phyloP scores from a whole-genome alignment of 1,140 invertebrate genomes.

The Ridgeia piscesae region DNA sequence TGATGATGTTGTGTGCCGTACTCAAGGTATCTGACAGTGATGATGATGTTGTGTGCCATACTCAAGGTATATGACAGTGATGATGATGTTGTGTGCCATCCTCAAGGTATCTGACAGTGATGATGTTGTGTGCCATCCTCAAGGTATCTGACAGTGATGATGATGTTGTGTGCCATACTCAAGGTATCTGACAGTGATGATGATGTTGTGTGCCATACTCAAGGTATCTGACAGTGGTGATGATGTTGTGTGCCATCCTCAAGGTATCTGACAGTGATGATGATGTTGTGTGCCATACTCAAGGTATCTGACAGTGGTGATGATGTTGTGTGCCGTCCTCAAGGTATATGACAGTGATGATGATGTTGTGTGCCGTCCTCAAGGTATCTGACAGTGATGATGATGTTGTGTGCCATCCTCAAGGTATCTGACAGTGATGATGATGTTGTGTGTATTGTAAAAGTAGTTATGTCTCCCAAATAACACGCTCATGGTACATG shows the following conservation, averaged over 20 bases:
- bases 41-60: slow-evolving; percentile 38
- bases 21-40: slow-evolving; percentile 39
- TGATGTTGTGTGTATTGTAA: too few relatives aligned
- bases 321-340: slow-evolving; percentile 42
- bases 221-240: slow-evolving; percentile 35
- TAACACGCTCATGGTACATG: too few relatives aligned
- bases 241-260: slow-evolving; percentile 42
- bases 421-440: slow-evolving; percentile 36
- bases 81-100: slow-evolving; percentile 38
- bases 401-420: slow-evolving; percentile 42
- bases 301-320: slow-evolving; percentile 35
- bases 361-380: slow-evolving; percentile 42
- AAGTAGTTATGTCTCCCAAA: too few relatives aligned
- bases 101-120: slow-evolving; percentile 39
- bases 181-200: slow-evolving; percentile 36
- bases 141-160: slow-evolving; percentile 36
- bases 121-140: slow-evolving; percentile 42
- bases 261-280: slow-evolving; percentile 36
- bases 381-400: slow-evolving; percentile 36
- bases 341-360: slow-evolving; percentile 36
- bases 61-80: slow-evolving; percentile 40
- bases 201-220: slow-evolving; percentile 42
- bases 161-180: slow-evolving; percentile 42
- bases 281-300: slow-evolving; percentile 42
- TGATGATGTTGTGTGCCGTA: slow-evolving; percentile 38